Evolutionary conservation across 2,113 vertebrate genomes (phyloP), one percentile per base, ranked within the genome.

Genomic region (Nibea coibor): DNA sequence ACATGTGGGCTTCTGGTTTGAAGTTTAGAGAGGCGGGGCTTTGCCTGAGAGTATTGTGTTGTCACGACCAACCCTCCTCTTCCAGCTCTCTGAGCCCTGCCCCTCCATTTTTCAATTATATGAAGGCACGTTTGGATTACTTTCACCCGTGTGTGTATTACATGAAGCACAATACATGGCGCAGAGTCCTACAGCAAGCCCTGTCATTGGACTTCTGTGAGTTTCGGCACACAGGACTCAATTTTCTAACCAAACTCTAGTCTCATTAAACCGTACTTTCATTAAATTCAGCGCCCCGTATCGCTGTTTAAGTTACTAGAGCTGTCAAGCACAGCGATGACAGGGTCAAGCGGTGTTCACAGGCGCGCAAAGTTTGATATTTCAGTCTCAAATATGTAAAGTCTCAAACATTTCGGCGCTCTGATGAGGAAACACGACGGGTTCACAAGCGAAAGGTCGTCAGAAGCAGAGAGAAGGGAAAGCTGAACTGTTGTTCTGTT

Each of bases 1-100:
- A 97, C 96, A 95, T 96, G 96, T 93, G 94, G 72, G 80, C 43
- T 59, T 47, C 75, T 80, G 88, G 67, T 83, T 51, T 87, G 62
- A 93, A 92, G 90, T 93, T 86, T 78, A 93, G 81, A 91, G 90
- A 89, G 92, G 91, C 91, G 81, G 90, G 88, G 47, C 89, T 87
- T 39, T 75, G 59, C 6, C 39, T 16, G 4, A 67, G 58, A 78
- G 81, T 89, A 72, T 81, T 84, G 51, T 88, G 87, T 86, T 80
- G 84, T 75, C 83, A 85, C 63, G 75, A 42, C 47, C n/a, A 87
- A 78, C 22, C 71, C 72, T 87, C 76, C 73, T 54, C 64, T 22
- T 71, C 50, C 56, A 53, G 61, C 31, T 12, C n/a, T 12, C 20
- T 7, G 59, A 75, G 17, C 58, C 69, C 31, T 67, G 75, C 58